Evolutionary conservation across 2,797 vertebrate species (phyloP).

Genomic region (Cuculus canorus): DNA sequence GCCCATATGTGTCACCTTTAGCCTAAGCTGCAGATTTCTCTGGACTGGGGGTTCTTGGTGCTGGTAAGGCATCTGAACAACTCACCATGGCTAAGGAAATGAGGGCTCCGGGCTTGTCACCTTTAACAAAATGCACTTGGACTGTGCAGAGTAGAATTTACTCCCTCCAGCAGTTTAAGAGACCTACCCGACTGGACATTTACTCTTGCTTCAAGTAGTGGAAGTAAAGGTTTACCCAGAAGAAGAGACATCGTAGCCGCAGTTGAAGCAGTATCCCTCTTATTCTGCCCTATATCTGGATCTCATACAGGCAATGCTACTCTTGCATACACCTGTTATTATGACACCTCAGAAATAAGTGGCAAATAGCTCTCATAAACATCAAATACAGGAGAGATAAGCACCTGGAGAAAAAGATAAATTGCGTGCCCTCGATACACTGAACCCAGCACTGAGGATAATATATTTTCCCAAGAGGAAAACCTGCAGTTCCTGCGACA

Average conservation of each 20-base stretch:
- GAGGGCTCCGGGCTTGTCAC: not conserved
- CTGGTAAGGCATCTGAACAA: not conserved
- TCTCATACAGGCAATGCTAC: not conserved
- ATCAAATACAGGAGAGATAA: not conserved
- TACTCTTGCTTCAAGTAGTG: not conserved
- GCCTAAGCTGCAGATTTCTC: not conserved
- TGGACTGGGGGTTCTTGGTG: fast-evolving
- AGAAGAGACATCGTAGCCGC: fast-evolving
- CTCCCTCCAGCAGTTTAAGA: not conserved
- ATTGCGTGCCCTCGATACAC: not conserved
- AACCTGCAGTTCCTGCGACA: not conserved
- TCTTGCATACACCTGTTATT: not conserved
- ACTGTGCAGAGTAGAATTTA: not conserved
- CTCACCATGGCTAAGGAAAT: fast-evolving
- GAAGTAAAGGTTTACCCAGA: not conserved
- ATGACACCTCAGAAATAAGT: not conserved
- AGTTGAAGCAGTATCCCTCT: fast-evolving
- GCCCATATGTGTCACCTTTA: not conserved
- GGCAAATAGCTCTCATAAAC: not conserved
- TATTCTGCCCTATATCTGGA: not conserved
- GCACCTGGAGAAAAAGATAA: not conserved
- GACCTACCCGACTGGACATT: not conserved
- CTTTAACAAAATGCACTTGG: not conserved
- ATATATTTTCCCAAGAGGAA: not conserved
- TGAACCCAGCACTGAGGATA: not conserved